Percentiles rank a stretch among this genome's conserved stretches.
phyloP scores from a whole-genome alignment of 30 jellyfish, hydroid and myxozoan species.

The Chironex yamaguchii region DNA sequence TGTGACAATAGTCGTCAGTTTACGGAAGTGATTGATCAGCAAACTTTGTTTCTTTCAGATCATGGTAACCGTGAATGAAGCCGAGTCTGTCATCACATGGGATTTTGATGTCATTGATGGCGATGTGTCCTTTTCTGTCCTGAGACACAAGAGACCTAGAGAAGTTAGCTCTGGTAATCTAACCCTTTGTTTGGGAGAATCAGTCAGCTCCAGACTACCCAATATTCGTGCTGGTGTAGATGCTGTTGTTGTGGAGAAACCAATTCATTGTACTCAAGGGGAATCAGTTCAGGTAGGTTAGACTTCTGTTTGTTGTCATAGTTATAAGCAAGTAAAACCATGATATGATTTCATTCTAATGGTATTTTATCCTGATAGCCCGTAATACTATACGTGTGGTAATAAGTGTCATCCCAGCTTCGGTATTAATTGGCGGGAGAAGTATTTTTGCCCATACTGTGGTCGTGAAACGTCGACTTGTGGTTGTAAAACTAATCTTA shows the following conservation, averaged over 20 bases:
- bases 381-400: too few species aligned
- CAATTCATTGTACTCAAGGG: conserved; percentile 85
- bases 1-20: neutral
- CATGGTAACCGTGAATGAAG: conserved; percentile 89
- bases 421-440: too few species aligned
- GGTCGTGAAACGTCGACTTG: too few species aligned
- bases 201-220: conserved; percentile 71
- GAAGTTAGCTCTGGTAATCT: conserved; percentile 77
- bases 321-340: too few species aligned
- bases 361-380: too few species aligned
- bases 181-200: conserved; percentile 85
- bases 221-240: conserved; percentile 94
- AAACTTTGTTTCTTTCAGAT: conserved; percentile 54
- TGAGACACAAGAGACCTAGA: conserved; percentile 97
- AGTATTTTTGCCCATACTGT: too few species aligned
- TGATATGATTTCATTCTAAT: too few species aligned
- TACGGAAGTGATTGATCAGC: neutral
- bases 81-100: conserved; percentile 99
- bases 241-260: conserved; percentile 96
- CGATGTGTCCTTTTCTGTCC: conserved; percentile 83
- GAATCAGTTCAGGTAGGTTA: conserved; percentile 96
- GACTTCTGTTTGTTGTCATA: too few species aligned
- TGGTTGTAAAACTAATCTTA: too few species aligned
- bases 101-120: conserved; percentile 99
- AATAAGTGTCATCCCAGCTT: too few species aligned